Percentiles rank a stretch among this genome's conserved stretches.
Evolutionary conservation across 2,797 vertebrate genomes (phyloP).

Genomic region (Liparis tanakae): DNA sequence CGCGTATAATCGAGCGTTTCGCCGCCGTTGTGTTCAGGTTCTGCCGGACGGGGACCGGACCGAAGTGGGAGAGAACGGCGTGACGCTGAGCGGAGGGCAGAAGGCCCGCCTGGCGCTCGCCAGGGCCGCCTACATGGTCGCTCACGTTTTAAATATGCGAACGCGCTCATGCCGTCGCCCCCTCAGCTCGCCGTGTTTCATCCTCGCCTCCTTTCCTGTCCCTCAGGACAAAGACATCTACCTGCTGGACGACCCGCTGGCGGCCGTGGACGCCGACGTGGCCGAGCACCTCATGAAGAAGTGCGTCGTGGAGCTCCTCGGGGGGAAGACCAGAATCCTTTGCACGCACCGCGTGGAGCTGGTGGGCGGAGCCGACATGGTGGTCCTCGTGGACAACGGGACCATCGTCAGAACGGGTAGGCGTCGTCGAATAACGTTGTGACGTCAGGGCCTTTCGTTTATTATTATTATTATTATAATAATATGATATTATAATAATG

Average conservation of each 20-base stretch:
- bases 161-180: too few relatives aligned
- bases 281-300: conserved; percentile 91
- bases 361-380: conserved; percentile 86
- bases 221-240: conserved; percentile 92
- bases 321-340: conserved; percentile 90
- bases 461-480: too few relatives aligned
- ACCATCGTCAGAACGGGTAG: conserved; percentile 88
- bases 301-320: conserved; percentile 90
- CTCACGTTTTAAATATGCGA: too few relatives aligned
- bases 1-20: too few relatives aligned
- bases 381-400: conserved; percentile 91
- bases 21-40: conserved; percentile 74
- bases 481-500: too few relatives aligned
- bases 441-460: too few relatives aligned
- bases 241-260: conserved; percentile 95
- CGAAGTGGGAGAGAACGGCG: conserved; percentile 96
- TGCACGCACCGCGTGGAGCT: conserved; percentile 94
- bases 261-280: conserved; percentile 93
- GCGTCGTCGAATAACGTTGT: too few relatives aligned
- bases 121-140: conserved; percentile 92
- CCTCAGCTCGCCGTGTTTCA: too few relatives aligned
- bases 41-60: conserved; percentile 92
- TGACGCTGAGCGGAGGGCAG: conserved; percentile 97
- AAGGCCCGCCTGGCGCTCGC: conserved; percentile 94
- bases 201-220: neutral